Evolutionary conservation across 2,113 vertebrate genomes (phyloP).

Genomic region (Mormyrus iriodes): DNA sequence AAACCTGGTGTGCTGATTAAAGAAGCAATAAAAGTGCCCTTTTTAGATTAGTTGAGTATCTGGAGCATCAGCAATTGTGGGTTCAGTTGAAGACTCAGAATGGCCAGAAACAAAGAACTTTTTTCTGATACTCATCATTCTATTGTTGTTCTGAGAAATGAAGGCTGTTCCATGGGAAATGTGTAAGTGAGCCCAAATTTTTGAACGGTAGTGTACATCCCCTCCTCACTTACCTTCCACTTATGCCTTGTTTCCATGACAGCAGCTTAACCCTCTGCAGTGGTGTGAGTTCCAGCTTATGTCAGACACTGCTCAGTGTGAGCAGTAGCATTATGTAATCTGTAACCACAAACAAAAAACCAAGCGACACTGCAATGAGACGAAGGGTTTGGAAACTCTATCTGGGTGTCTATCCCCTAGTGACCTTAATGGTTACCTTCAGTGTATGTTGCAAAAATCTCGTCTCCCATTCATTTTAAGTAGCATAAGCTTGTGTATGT

Average conservation of each 20-base stretch:
- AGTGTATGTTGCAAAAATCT: background rate
- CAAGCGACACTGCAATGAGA: slow-evolving; percentile 43
- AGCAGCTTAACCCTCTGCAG: background rate
- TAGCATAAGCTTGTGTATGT: background rate
- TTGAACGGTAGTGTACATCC: too few species aligned
- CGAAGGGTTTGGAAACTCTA: background rate
- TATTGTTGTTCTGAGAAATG: too few species aligned
- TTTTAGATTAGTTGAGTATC: too few species aligned
- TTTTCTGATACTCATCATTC: too few species aligned
- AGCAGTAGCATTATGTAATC: slow-evolving; percentile 48
- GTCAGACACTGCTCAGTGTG: slow-evolving; percentile 52
- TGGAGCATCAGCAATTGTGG: too few species aligned
- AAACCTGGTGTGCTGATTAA: too few species aligned
- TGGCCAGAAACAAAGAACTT: too few species aligned
- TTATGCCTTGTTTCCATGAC: background rate
- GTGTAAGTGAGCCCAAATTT: too few species aligned
- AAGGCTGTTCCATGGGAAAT: too few species aligned
- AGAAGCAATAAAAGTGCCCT: too few species aligned
- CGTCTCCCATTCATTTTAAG: background rate
- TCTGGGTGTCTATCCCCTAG: background rate
- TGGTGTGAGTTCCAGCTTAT: background rate
- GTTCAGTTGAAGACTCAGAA: too few species aligned
- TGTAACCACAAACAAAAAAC: slow-evolving; percentile 50
- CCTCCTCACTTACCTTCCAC: background rate
- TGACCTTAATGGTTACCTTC: background rate